Evolutionary conservation across 92 coral and sea anemone genomes (phyloP), one percentile per base, ranked within the genome.

Genomic region (Palythoa caribaeorum): DNA sequence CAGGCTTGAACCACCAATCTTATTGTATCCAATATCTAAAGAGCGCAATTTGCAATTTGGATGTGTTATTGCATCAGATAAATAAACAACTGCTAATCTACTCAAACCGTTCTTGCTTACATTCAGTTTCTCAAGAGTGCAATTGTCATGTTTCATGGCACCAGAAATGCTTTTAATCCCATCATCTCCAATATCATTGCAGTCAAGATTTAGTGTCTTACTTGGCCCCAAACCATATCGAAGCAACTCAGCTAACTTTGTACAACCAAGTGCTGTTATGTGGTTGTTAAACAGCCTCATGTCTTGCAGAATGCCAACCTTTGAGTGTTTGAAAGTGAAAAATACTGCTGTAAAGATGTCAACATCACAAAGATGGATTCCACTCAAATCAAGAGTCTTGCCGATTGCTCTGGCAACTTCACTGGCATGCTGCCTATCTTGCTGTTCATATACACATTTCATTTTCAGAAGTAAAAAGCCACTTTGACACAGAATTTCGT

Each of bases 21-120:
- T 60, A 84, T 92, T 92, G 87, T 92, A 73, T 40, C 94, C 92
- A 13, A 92, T 71, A 71, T 89, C 28, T 40, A 92, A 83, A 38
- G 77, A 71, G 7, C 84, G 83, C 50, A 92, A 57, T 6, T 78
- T 83, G 37, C 94, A 89, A 85, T 85, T 80, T 44, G 88, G 88
- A 73, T 79, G 90, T 71, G 84, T 83, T 38, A 92, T 13, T 65
- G 87, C 76, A 6, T 83, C 63, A 3, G 75, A 63, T 15, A 83
- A 65, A 71, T 65, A 20, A 14, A 19, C 19, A 66, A 66, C 17
- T 38, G 57, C 38, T 5, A 1, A 1, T 60, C 15, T 39, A 83
- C 87, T 47, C 57, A 83, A 65, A n/a, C 76, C 76, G 9, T 83
- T 83, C 76, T 36, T 71, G 44, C 77, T 71, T 39, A 83, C 21